Base-by-base conservation (phyloP, 2,888 invertebrate species). In the Euspilapteryx auroguttella region DNA sequence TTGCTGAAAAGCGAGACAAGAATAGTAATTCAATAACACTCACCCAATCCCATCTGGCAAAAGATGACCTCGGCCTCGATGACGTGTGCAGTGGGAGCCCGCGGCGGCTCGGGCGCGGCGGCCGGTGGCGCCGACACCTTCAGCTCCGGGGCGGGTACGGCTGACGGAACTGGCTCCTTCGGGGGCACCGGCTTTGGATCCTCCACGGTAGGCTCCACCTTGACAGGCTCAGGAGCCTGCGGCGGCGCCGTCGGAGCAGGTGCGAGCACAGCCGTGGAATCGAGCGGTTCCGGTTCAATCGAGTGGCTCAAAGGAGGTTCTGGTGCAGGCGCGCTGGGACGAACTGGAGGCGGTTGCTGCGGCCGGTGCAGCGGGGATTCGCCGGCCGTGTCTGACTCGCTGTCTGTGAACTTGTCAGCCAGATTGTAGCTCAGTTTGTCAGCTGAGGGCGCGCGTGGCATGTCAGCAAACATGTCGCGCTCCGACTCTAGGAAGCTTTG, bases 11-110 rank as follows among this genome's bases (percentile, higher is more conserved):
- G n/a, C n/a, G n/a, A n/a, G n/a, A n/a, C n/a, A n/a, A n/a, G n/a
- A n/a, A n/a, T n/a, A n/a, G n/a, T n/a, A n/a, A n/a, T n/a, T n/a
- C n/a, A n/a, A n/a, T n/a, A n/a, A 14, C 20, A 65, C 79, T 84
- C 51, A 86, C 86, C 86, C 28, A 86, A 64, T 44, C 85, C 85
- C 79, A 86, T 83, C 56, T 82, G 81, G 54, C 82, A 80, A 68
- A 86, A 86, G 46, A 86, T 82, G 38, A 83, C 83, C 47, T 85
- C 85, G 24, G 85, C 82, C 45, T 81, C 81, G 35, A 81, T 81
- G 48, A 79, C 68, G 47, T 73, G 73, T 20, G 77, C 66, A 31
- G 61, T 44, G 31, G 69, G 58, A 29, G 53, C 51, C 36, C 58
- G 56, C 32, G 45, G 26, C 10, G 55, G 44, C 37, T 56, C 57